Percentiles rank a stretch among this genome's conserved stretches.
These are phyloP conservation scores for Lytechinus variegatus DNA, from an alignment of 35 echinoderm and acorn worm genomes.

Conservation along the genomic window DNA sequence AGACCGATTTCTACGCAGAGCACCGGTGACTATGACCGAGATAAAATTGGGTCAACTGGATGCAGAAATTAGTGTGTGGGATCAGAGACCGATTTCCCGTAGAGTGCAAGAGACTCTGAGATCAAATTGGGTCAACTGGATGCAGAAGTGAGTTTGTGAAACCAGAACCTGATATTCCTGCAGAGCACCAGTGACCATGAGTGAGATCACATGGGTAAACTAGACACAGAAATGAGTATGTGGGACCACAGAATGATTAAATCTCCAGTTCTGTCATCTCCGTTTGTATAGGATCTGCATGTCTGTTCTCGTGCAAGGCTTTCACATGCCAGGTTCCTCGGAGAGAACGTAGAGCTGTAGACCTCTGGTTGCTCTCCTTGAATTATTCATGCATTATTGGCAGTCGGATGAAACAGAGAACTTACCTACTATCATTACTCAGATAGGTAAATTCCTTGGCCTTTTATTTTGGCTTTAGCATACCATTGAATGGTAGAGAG, in stretches of 20 bases:
- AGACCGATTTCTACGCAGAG: neutral
- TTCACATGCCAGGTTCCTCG: neutral
- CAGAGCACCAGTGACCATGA: neutral
- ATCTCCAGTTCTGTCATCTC: neutral
- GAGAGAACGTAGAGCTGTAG: too few species aligned
- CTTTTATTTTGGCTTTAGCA: too few species aligned
- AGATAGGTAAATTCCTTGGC: too few species aligned
- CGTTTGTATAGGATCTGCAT: neutral
- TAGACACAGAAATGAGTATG: too few species aligned
- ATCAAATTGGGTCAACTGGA: neutral
- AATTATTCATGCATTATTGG: too few species aligned
- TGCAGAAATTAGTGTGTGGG: too few species aligned
- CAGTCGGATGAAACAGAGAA: too few species aligned
- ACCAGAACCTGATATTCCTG: neutral
- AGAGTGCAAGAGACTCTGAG: too few species aligned
- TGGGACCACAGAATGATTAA: neutral
- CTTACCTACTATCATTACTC: too few species aligned
- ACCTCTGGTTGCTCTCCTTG: too few species aligned
- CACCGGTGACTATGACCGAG: neutral
- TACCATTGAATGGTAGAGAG: too few species aligned
- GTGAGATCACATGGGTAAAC: neutral
- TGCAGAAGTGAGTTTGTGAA: neutral
- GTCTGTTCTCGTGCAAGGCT: neutral
- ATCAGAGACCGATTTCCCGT: neutral
- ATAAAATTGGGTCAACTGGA: neutral